Percentiles rank a stretch among this genome's conserved stretches.
Conservation (phyloP, 1,140 invertebrate genomes). For the Plutomurus gul region DNA sequence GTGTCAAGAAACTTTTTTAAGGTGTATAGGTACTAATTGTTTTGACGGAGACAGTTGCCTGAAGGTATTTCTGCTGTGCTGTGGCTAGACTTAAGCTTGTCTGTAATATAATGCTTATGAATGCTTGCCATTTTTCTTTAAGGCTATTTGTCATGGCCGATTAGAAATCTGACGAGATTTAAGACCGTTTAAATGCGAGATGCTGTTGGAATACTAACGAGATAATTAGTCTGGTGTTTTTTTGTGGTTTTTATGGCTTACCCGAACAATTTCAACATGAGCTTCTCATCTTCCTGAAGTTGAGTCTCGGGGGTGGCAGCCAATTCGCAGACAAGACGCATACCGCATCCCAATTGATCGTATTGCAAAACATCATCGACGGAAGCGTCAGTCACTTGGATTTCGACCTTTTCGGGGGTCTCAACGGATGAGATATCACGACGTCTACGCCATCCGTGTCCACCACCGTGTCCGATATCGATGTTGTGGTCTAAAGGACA, state of each 20-base stretch:
- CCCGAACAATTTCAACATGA: conserved; percentile 54
- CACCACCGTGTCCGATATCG: background rate
- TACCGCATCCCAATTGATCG: conserved; percentile 54
- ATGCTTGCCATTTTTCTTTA: background rate
- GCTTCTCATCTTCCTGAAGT: conserved; percentile 51
- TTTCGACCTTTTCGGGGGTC: background rate
- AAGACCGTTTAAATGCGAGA: background rate
- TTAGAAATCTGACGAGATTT: background rate
- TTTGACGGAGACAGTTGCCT: background rate
- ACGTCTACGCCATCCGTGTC: conserved; percentile 35
- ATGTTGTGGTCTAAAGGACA: conserved; percentile 7
- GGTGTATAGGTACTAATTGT: conserved; percentile 4
- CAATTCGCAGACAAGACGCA: conserved; percentile 55
- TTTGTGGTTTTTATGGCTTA: background rate
- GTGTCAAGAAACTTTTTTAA: conserved; percentile 21
- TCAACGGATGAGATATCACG: conserved; percentile 27
- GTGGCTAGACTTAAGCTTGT: background rate
- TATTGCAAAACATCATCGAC: conserved; percentile 44
- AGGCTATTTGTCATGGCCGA: conserved; percentile 9
- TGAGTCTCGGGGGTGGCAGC: conserved; percentile 45
- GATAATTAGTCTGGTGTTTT: background rate
- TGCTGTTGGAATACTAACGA: background rate
- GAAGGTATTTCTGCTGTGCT: background rate
- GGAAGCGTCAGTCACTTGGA: conserved; percentile 38
- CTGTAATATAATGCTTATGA: background rate